Evolutionary conservation across 2,797 vertebrate species (phyloP).

Genomic region (Lutjanus argentimaculatus): DNA sequence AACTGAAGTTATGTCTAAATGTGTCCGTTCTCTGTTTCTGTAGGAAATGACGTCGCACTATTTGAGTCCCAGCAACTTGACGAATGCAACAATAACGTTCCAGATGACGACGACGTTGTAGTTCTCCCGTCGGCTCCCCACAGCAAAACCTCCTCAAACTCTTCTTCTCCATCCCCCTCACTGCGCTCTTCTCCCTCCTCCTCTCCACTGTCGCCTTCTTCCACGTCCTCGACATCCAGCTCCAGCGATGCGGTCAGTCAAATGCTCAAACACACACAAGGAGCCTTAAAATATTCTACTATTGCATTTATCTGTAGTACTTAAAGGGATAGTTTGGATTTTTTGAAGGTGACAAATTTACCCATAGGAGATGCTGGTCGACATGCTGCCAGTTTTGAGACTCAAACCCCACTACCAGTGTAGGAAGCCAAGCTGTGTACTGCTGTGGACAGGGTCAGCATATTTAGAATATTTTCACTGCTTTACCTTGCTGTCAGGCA

Average conservation of each 20-base stretch:
- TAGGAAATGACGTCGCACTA: slow-evolving; percentile 93
- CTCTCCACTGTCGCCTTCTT: slow-evolving; percentile 91
- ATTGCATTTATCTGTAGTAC: background rate
- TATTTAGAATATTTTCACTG: too few species aligned
- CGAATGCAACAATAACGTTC: slow-evolving; percentile 96
- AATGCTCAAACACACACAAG: background rate
- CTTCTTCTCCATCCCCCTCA: slow-evolving; percentile 93
- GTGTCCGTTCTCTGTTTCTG: slow-evolving; percentile 4
- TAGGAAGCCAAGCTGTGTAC: too few species aligned
- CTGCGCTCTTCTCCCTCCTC: slow-evolving; percentile 93
- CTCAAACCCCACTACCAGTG: too few species aligned
- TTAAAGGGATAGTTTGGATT: too few species aligned
- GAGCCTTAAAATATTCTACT: background rate
- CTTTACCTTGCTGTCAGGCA: too few species aligned
- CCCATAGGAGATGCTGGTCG: too few species aligned
- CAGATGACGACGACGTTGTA: slow-evolving; percentile 82
- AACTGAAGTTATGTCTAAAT: background rate
- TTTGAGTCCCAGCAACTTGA: slow-evolving; percentile 94
- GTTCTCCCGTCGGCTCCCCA: slow-evolving; percentile 86
- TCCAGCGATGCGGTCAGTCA: slow-evolving; percentile 96
- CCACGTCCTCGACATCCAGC: slow-evolving; percentile 92
- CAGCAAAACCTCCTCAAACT: slow-evolving; percentile 96
- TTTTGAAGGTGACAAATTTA: too few species aligned
- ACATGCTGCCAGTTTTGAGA: too few species aligned
- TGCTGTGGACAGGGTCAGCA: too few species aligned